These are phyloP conservation scores for Caenorhabditis virilis DNA, from an alignment of 2,888 invertebrate species.

Conservation along the genomic window DNA sequence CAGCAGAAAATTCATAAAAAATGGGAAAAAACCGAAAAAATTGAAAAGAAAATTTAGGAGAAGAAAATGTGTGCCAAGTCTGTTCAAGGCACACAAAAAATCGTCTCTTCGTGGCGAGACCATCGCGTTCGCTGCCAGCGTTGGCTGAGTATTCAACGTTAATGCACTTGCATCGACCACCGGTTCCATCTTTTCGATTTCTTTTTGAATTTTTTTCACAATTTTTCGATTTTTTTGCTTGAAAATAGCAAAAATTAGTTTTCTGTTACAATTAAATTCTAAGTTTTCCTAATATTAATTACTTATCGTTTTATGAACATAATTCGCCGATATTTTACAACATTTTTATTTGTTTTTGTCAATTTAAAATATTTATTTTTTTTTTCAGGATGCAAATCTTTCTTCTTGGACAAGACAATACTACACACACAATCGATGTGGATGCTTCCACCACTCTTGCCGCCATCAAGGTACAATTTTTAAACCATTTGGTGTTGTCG, in stretches of 20 bases:
- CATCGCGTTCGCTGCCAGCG: conserved; percentile 20
- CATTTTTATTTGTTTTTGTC: too few species aligned
- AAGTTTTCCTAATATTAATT: background rate
- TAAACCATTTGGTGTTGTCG: too few species aligned
- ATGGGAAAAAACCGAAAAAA: background rate
- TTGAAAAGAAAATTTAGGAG: conserved; percentile 26
- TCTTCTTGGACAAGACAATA: conserved; percentile 60
- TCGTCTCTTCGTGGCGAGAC: conserved; percentile 29
- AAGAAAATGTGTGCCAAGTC: conserved; percentile 8
- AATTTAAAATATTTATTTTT: too few species aligned
- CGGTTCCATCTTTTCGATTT: conserved; percentile 22
- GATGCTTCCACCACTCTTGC: conserved; percentile 55
- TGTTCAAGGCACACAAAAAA: too few species aligned
- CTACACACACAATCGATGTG: conserved; percentile 55
- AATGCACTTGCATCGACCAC: conserved; percentile 10
- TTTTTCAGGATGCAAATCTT: conserved; percentile 63
- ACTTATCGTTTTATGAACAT: too few species aligned
- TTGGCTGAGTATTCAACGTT: conserved; percentile 39
- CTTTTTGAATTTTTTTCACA: conserved; percentile 13
- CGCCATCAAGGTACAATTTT: conserved; percentile 61
- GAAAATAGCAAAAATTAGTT: background rate
- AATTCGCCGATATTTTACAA: too few species aligned
- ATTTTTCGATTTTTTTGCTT: conserved; percentile 4
- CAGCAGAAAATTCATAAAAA: conserved; percentile 2
- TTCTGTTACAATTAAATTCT: background rate